Evolutionary conservation across 1,140 invertebrate species (phyloP).

Genomic region (Planococcus citri): DNA sequence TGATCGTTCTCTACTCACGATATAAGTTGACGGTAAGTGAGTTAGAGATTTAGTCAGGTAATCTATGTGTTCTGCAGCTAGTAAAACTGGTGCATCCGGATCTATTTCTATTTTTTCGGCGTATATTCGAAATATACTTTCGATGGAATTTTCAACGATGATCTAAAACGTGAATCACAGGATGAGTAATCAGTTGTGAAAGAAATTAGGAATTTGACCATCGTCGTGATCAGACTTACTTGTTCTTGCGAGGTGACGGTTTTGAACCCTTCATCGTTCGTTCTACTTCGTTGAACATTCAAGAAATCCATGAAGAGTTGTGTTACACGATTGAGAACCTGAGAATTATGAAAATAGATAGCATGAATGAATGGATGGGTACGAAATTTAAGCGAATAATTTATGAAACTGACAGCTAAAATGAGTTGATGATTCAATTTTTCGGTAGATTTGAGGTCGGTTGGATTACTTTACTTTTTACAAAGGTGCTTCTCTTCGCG

Average conservation of each 20-base stretch:
- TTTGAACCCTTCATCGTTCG: slow-evolving; percentile 17
- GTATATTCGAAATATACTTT: slow-evolving; percentile 49
- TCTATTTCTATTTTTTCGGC: slow-evolving; percentile 39
- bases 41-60: slow-evolving; percentile 57
- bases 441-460: too few relatives aligned
- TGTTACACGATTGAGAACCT: too few relatives aligned
- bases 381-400: too few relatives aligned
- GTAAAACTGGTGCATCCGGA: slow-evolving; percentile 46
- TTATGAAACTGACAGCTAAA: too few relatives aligned
- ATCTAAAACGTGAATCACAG: slow-evolving; percentile 39
- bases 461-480: too few relatives aligned
- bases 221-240: background rate
- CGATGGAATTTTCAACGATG: slow-evolving; percentile 49
- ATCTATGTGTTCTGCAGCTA: slow-evolving; percentile 47
- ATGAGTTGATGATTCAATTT: too few relatives aligned
- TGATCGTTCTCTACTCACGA: slow-evolving; percentile 37
- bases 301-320: slow-evolving; percentile 4
- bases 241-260: slow-evolving; percentile 17
- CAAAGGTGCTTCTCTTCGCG: too few relatives aligned
- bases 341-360: too few relatives aligned
- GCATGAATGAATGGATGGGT: too few relatives aligned
- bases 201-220: too few relatives aligned
- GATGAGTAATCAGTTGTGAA: too few relatives aligned
- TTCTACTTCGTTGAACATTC: background rate
- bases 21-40: slow-evolving; percentile 51